Evolutionary conservation across 2,888 invertebrate species (phyloP).

Genomic region (Oscheius sp.): DNA sequence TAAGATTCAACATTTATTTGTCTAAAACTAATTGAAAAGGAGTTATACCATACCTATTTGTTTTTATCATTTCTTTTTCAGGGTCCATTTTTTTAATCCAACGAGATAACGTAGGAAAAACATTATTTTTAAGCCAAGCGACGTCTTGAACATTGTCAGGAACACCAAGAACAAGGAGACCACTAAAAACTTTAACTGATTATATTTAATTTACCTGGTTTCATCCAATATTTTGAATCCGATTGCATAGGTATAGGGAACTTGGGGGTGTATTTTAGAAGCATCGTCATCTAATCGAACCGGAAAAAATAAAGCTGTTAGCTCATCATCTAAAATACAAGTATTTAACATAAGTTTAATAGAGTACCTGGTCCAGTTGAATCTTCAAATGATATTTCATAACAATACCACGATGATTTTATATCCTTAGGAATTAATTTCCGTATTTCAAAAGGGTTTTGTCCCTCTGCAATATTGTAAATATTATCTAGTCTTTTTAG

Average conservation of each 20-base stretch:
- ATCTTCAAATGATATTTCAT: conserved; percentile 34
- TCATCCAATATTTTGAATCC: conserved; percentile 9
- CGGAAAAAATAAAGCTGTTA: conserved; percentile 4
- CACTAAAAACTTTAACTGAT: not conserved
- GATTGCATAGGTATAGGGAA: conserved; percentile 24
- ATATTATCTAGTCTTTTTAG: too few species aligned
- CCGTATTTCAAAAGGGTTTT: conserved; percentile 8
- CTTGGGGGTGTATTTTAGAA: not conserved
- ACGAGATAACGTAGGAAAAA: conserved; percentile 32
- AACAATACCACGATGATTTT: conserved; percentile 7
- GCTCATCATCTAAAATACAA: conserved; percentile 9
- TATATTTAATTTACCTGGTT: not conserved
- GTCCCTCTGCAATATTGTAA: conserved; percentile 11
- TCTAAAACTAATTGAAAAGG: not conserved
- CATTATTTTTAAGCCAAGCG: conserved; percentile 31
- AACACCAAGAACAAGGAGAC: not conserved
- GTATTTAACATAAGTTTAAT: not conserved
- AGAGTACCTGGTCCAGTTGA: conserved; percentile 32
- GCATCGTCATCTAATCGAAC: not conserved
- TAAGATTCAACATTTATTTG: conserved; percentile 34
- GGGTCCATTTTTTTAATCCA: conserved; percentile 43
- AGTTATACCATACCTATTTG: conserved; percentile 2
- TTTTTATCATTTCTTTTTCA: conserved; percentile 23
- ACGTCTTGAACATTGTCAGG: conserved; percentile 15
- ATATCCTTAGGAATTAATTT: conserved; percentile 33